Evolutionary conservation across 2,888 invertebrate species (phyloP), one percentile per base, ranked within the genome.

Genomic region (Smittia aterrima): DNA sequence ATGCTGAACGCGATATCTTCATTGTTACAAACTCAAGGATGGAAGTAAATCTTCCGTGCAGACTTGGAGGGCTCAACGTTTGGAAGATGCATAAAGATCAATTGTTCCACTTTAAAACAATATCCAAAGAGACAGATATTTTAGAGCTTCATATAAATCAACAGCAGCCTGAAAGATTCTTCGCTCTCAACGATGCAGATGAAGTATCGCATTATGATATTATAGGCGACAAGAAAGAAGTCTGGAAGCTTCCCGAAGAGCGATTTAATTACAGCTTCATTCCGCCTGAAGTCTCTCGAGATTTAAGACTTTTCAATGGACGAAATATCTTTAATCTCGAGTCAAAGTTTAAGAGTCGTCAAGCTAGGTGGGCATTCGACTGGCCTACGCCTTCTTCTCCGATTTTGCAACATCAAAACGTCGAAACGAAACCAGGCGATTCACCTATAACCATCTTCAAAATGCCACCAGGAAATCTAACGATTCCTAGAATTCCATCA

Each of bases 81-180:
- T 83, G 82, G 83, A 75, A 76, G 40, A 76, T 79, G 13, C 74
- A 76, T 75, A 76, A 74, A 73, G 72, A 73, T 25, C 76, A 75
- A 32, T 77, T 79, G 73, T 72, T 81, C 79, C 77, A 78, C 27
- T 24, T 80, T 3, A 77, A 76, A 27, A 78, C 75, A 66, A 75
- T 82, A 32, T 78, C 79, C 66, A 73, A 79, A 38, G 79, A 79
- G 67, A 76, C 77, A 7, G 74, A 81, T 18, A 75, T 83, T 11
- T 79, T 82, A 77, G 79, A 53, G 25, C n/a, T 76, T 18, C 72
- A 73, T 38, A 32, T 22, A 9, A 77, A 77, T 16, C 24, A 82
- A 1, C 66, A 78, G 62, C 75, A 79, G 70, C 78, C 80, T 2
- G 78, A 78, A 4, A 80, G 79, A 6, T 84, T 84, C 76, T 84